Evolutionary conservation across 2,888 invertebrate species (phyloP).

Genomic region (Paralinhomoeus sp.): DNA sequence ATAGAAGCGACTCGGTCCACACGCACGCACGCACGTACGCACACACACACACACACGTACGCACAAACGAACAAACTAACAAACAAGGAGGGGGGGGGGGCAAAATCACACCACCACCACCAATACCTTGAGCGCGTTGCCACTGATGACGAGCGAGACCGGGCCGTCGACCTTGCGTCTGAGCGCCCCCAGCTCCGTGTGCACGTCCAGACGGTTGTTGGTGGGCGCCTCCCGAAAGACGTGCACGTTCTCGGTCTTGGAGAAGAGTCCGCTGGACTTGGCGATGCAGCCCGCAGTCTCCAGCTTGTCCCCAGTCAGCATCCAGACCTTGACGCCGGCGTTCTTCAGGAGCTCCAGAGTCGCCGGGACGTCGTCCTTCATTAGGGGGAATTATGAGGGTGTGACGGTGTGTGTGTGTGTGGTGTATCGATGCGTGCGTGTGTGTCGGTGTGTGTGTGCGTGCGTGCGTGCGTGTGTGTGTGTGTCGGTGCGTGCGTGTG

Average conservation of each 20-base stretch:
- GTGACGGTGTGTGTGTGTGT: too few relatives aligned
- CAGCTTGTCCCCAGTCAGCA: slow-evolving; percentile 52
- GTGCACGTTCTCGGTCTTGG: slow-evolving; percentile 52
- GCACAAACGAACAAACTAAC: too few relatives aligned
- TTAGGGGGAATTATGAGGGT: too few relatives aligned
- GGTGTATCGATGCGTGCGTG: too few relatives aligned
- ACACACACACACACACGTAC: too few relatives aligned
- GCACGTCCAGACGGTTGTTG: slow-evolving; percentile 40
- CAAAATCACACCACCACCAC: too few relatives aligned
- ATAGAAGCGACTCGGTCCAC: too few relatives aligned
- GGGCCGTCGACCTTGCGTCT: slow-evolving; percentile 33
- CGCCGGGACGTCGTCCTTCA: slow-evolving; percentile 44
- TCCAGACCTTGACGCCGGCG: slow-evolving; percentile 46
- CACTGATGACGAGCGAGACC: slow-evolving; percentile 43
- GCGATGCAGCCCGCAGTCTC: slow-evolving; percentile 97
- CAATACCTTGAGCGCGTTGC: slow-evolving; percentile 44
- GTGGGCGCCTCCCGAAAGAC: slow-evolving; percentile 50
- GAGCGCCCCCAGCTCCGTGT: slow-evolving; percentile 39
- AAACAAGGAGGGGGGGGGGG: neutral
- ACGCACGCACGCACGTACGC: too few relatives aligned
- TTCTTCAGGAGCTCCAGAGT: slow-evolving; percentile 46
- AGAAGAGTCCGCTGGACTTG: slow-evolving; percentile 52
- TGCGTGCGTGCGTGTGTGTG: too few relatives aligned
- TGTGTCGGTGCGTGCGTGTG: too few relatives aligned
- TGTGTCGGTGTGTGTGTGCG: too few relatives aligned